Conservation (phyloP, 2,888 invertebrate genomes). For the Drosophila limbata region DNA sequence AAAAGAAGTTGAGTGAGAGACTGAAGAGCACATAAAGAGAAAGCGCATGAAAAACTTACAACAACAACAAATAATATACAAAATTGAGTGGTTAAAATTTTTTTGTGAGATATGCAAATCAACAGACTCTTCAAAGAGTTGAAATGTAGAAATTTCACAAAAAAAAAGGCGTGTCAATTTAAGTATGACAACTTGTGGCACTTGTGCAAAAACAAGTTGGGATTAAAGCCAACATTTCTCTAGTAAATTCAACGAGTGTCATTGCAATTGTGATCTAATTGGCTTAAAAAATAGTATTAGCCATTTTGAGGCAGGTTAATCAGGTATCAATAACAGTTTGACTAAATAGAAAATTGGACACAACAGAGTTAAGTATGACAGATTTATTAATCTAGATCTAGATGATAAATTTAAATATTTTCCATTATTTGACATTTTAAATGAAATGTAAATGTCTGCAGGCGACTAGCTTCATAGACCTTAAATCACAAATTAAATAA, state of each 20-base stretch:
- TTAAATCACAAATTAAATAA: no score
- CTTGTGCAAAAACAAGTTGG: conserved; percentile 30
- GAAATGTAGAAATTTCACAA: background rate
- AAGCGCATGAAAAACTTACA: conserved; percentile 39
- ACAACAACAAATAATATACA: conserved; percentile 13
- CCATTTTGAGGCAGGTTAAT: background rate
- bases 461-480: no score
- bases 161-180: conserved; percentile 7
- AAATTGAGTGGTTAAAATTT: conserved; percentile 36
- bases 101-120: conserved; percentile 35
- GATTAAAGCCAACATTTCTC: conserved; percentile 31
- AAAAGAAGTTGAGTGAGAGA: conserved; percentile 15
- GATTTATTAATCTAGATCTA: no score
- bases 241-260: conserved; percentile 18
- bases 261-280: conserved; percentile 3
- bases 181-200: conserved; percentile 16
- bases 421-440: no score
- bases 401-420: no score
- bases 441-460: no score
- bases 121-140: background rate
- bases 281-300: background rate
- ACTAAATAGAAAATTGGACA: background rate
- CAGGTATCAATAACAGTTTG: background rate
- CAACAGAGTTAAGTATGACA: background rate
- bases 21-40: conserved; percentile 26